These are phyloP conservation scores for Lysandra coridon DNA, from an alignment of 2,888 invertebrate genomes.

Conservation along the genomic window DNA sequence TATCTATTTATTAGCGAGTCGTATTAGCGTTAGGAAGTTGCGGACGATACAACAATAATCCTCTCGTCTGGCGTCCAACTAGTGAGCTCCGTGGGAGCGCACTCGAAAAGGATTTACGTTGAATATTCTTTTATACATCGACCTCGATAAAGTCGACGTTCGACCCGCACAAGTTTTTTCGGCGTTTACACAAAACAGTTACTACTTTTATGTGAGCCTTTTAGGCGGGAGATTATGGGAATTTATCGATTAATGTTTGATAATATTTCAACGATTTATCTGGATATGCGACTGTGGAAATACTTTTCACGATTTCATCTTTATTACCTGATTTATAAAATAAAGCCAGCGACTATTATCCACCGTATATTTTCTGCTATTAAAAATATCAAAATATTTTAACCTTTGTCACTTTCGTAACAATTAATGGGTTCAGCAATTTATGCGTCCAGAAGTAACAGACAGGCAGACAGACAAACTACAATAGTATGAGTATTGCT, in stretches of 20 bases:
- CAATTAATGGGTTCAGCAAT: too few relatives aligned
- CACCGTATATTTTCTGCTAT: too few relatives aligned
- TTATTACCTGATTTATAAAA: too few relatives aligned
- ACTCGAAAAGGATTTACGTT: constrained; percentile 24
- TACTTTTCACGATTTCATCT: not conserved
- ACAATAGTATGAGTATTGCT: too few relatives aligned
- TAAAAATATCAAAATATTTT: too few relatives aligned
- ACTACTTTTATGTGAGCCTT: not conserved
- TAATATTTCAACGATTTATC: not conserved
- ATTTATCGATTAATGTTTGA: not conserved
- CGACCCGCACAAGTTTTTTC: not conserved
- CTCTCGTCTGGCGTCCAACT: constrained; percentile 3
- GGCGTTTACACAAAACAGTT: constrained; percentile 17
- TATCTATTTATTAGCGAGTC: constrained; percentile 14
- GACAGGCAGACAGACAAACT: too few relatives aligned
- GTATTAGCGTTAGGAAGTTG: not conserved
- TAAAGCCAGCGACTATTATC: too few relatives aligned
- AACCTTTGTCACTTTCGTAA: too few relatives aligned
- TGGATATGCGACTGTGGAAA: not conserved
- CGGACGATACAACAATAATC: constrained; percentile 20
- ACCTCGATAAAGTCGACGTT: constrained; percentile 8
- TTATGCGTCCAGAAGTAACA: too few relatives aligned
- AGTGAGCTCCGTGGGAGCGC: not conserved
- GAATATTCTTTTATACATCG: constrained; percentile 7
- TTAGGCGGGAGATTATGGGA: not conserved